phyloP scores from a whole-genome alignment of 2,888 invertebrate genomes.

The Drosophila eohydei region DNA sequence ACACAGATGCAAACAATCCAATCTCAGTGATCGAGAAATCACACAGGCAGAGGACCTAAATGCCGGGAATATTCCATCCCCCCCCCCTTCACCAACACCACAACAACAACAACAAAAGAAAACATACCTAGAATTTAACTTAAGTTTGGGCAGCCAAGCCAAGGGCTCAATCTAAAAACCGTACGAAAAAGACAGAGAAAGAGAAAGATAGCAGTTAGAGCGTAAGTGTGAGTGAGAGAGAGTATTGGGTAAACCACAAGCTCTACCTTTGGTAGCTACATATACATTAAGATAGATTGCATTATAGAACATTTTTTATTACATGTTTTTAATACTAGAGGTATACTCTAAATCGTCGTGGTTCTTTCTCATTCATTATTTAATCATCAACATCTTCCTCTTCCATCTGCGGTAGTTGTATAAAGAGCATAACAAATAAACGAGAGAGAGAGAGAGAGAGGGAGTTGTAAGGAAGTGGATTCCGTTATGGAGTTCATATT shows the following conservation, averaged over 20 bases:
- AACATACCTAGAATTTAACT: background rate
- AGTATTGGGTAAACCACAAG: constrained; percentile 1
- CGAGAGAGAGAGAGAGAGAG: background rate
- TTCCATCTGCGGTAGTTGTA: constrained; percentile 18
- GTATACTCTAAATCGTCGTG: constrained; percentile 29
- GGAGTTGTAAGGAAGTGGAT: constrained; percentile 11
- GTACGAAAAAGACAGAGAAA: constrained; percentile 10
- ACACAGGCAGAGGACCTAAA: constrained; percentile 6
- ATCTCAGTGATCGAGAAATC: constrained; percentile 39
- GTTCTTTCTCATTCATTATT: constrained; percentile 30
- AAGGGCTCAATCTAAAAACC: no score
- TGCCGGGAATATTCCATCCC: constrained; percentile 2
- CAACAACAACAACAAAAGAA: background rate
- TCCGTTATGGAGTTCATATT: constrained; percentile 1
- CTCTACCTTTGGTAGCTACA: constrained; percentile 12
- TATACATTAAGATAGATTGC: constrained; percentile 15
- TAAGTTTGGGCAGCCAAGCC: background rate
- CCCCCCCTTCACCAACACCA: no score
- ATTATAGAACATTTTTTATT: constrained; percentile 44
- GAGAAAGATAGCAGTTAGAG: background rate
- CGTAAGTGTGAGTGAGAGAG: background rate
- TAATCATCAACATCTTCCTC: constrained; percentile 2
- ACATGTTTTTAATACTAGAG: constrained; percentile 51
- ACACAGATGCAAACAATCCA: constrained; percentile 15
- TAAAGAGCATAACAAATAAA: constrained; percentile 22